These are phyloP conservation scores for Conopomorpha cramerella DNA, from an alignment of 1,140 invertebrate species.

Conservation along the genomic window DNA sequence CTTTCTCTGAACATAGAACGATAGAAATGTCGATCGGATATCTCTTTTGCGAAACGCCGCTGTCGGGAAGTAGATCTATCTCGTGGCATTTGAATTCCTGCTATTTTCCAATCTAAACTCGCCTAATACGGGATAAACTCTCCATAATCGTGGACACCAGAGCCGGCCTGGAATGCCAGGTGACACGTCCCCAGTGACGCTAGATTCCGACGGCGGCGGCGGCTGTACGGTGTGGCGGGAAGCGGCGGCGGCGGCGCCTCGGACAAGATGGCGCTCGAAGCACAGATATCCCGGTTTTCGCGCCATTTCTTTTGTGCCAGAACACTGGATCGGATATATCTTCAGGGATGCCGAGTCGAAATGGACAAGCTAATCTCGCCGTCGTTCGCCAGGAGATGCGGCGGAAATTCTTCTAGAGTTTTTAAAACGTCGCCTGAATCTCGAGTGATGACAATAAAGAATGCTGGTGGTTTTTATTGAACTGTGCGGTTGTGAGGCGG, in stretches of 20 bases:
- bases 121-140: no score
- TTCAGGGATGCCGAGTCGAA: conserved; percentile 35
- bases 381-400: conserved; percentile 14
- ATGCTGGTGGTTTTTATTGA: no score
- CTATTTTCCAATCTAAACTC: no score
- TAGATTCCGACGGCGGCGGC: no score
- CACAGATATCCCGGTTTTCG: conserved; percentile 35
- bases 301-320: conserved; percentile 49
- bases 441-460: background rate
- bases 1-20: no score
- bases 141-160: conserved; percentile 3
- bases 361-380: conserved; percentile 42
- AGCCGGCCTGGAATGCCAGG: conserved; percentile 11
- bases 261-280: conserved; percentile 40
- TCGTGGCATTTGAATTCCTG: no score
- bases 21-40: no score
- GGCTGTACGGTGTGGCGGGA: conserved; percentile 39
- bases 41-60: no score
- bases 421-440: background rate
- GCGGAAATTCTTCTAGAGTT: background rate
- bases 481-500: no score
- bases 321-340: conserved; percentile 32
- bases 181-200: conserved; percentile 27
- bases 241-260: conserved; percentile 7
- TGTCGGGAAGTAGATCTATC: no score